Evolutionary conservation across 2,113 vertebrate species (phyloP), one percentile per base, ranked within the genome.

Genomic region (Hepsetus odoe): DNA sequence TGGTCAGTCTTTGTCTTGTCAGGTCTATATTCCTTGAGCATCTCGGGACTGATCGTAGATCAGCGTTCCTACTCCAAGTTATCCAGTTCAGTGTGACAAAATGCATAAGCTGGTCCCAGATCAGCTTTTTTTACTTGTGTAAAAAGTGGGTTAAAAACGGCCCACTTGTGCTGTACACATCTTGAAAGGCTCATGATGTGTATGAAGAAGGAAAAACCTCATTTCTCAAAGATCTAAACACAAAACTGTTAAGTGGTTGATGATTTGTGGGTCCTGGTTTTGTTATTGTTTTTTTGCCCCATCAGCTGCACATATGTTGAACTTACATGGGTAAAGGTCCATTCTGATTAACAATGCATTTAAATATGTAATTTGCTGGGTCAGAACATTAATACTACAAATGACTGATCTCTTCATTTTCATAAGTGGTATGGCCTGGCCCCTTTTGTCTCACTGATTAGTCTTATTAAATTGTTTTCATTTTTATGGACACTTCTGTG

Each of bases 241-340:
- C 22, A 56, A n/a, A 55, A 33, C 59, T 33, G 30, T 62, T 62
- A 62, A 62, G 18, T 38, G 61, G 32, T 65, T 44, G n/a, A n/a
- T 49, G 38, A 49, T 35, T 53, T 38, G 59, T 49, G 44, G 59
- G 42, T 66, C 2, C 13, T 24, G 38, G 33, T 12, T 64, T 62
- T 55, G 12, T 55, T 16, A n/a, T n/a, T n/a, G n/a, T n/a, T 62
- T 18, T 11, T 58, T 78, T 72, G 77, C 49, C 11, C 66, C 64
- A 67, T 58, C 55, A 35, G 42, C 51, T 74, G 82, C 78, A 81
- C 74, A 74, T 84, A 70, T 77, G 53, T 77, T 66, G 28, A 62
- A 44, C 73, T 44, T 64, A 46, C 64, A 55, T 40, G 51, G 46
- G 61, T 66, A 6, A 49, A 55, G 74, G 56, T 71, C 22, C 32